Evolutionary conservation across 2,888 invertebrate species (phyloP).

Genomic region (Neoitamus cyanurus): DNA sequence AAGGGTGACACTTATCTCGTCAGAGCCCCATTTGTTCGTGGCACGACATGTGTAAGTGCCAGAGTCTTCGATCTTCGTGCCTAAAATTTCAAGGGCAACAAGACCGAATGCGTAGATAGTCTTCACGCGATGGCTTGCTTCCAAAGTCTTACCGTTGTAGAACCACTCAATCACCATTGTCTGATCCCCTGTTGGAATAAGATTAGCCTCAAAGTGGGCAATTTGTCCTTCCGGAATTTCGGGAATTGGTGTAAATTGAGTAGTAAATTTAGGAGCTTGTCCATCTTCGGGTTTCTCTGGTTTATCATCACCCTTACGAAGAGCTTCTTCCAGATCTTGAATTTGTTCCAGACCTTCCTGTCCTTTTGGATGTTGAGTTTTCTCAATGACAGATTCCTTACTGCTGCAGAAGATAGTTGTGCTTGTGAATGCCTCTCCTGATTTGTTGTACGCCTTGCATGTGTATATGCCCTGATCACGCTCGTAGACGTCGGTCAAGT

Average conservation of each 20-base stretch:
- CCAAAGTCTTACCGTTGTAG: slow-evolving; percentile 89
- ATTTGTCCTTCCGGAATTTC: slow-evolving; percentile 95
- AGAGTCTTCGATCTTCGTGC: slow-evolving; percentile 92
- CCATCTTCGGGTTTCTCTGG: slow-evolving; percentile 80
- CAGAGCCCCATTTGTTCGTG: slow-evolving; percentile 88
- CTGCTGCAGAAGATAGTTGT: slow-evolving; percentile 87
- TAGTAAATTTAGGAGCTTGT: slow-evolving; percentile 87
- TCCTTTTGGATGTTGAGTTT: slow-evolving; percentile 95
- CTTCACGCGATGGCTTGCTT: slow-evolving; percentile 89
- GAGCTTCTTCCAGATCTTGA: slow-evolving; percentile 88
- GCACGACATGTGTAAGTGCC: slow-evolving; percentile 90
- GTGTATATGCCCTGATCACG: slow-evolving; percentile 95
- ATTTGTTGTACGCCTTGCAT: slow-evolving; percentile 88
- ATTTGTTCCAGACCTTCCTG: slow-evolving; percentile 91
- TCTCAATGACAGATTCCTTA: slow-evolving; percentile 85
- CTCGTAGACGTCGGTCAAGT: slow-evolving; percentile 90
- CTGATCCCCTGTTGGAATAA: slow-evolving; percentile 93
- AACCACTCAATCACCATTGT: slow-evolving; percentile 96
- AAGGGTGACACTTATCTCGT: slow-evolving; percentile 85
- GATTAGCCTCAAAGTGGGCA: slow-evolving; percentile 96
- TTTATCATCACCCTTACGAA: slow-evolving; percentile 77
- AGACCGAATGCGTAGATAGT: slow-evolving; percentile 98
- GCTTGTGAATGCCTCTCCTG: slow-evolving; percentile 92
- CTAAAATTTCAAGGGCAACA: slow-evolving; percentile 95
- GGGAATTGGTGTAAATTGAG: slow-evolving; percentile 83